Conservation (phyloP, 2,113 vertebrate genomes). For the Fulica atra region DNA sequence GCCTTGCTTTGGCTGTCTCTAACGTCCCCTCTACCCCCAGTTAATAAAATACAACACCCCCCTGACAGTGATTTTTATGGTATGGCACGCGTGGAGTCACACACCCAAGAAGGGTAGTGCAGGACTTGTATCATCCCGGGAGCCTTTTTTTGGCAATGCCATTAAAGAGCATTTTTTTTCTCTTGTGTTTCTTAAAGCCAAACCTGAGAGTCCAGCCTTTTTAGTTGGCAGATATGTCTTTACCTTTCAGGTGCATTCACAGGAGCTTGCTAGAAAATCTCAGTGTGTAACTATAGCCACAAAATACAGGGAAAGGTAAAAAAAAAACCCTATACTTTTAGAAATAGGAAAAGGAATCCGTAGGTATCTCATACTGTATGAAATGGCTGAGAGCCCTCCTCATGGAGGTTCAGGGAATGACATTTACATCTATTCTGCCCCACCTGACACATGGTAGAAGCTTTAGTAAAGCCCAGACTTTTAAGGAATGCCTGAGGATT, state of each 20-base stretch:
- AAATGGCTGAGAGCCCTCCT: not conserved
- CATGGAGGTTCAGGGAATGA: not conserved
- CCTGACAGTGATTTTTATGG: not conserved
- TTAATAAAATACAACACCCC: not conserved
- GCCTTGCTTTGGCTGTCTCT: not conserved
- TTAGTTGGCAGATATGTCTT: not conserved
- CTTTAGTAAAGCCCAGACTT: not conserved
- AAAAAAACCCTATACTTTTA: not conserved
- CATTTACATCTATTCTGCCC: not conserved
- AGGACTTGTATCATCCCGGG: not conserved
- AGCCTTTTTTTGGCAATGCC: not conserved
- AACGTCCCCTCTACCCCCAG: fast-evolving
- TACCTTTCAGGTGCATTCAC: not conserved
- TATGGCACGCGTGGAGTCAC: not conserved
- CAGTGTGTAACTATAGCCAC: not conserved
- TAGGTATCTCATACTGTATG: not conserved
- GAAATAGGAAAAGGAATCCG: not conserved
- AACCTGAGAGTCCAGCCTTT: not conserved
- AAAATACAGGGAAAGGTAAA: not conserved
- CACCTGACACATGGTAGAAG: not conserved
- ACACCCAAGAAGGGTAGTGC: not conserved
- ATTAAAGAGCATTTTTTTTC: not conserved
- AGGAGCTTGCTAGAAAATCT: not conserved
- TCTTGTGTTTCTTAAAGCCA: not conserved
- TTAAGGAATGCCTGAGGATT: not conserved